These are phyloP conservation scores for Orthonychiurus folsomi DNA, from an alignment of 2,888 invertebrate genomes.

Conservation along the genomic window DNA sequence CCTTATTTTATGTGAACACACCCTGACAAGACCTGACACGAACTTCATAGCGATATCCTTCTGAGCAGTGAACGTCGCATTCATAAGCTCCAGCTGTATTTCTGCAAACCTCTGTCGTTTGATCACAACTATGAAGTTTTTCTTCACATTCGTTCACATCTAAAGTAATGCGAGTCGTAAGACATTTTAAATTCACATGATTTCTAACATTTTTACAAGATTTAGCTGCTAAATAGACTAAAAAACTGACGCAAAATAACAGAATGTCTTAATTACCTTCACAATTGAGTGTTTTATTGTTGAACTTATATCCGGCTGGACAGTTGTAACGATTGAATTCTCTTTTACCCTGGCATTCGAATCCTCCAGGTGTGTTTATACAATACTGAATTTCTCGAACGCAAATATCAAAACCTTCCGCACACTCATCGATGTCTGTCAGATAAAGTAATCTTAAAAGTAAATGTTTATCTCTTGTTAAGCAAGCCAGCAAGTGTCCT, in stretches of 20 bases:
- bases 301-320: constrained; percentile 43
- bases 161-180: constrained; percentile 38
- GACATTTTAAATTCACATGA: not conserved
- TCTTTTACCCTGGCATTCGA: constrained; percentile 43
- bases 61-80: constrained; percentile 42
- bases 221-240: not conserved
- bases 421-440: constrained; percentile 66
- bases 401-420: constrained; percentile 56
- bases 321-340: constrained; percentile 42
- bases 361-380: constrained; percentile 54
- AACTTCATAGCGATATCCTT: constrained; percentile 36
- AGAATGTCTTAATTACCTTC: constrained; percentile 38
- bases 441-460: not conserved
- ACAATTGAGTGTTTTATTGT: constrained; percentile 41
- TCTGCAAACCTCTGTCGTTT: constrained; percentile 43
- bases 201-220: not conserved
- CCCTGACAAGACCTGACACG: constrained; percentile 35
- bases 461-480: not conserved
- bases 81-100: constrained; percentile 48
- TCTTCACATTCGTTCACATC: constrained; percentile 63
- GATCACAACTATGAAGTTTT: constrained; percentile 46
- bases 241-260: not conserved
- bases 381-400: constrained; percentile 58
- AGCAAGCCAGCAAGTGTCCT: constrained; percentile 23
- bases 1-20: constrained; percentile 14